Percentiles rank a stretch among this genome's conserved stretches.
These are phyloP conservation scores for Amphipoea oculea DNA, from an alignment of 2,888 invertebrate genomes.

Conservation along the genomic window DNA sequence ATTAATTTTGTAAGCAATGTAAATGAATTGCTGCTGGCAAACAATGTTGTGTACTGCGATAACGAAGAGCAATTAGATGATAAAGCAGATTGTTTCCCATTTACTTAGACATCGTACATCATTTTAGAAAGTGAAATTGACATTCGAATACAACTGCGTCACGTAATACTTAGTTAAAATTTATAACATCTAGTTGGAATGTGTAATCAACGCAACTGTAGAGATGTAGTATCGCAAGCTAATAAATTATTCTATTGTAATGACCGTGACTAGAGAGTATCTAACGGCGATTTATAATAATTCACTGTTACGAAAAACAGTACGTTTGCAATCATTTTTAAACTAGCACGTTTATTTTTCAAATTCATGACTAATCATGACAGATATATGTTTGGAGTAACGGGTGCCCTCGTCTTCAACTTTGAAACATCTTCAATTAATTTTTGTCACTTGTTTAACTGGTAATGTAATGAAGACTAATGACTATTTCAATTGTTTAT, in stretches of 20 bases:
- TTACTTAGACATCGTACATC: slow-evolving; percentile 56
- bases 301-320: slow-evolving; percentile 51
- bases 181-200: slow-evolving; percentile 41
- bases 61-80: slow-evolving; percentile 59
- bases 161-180: slow-evolving; percentile 44
- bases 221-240: slow-evolving; percentile 20
- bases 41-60: slow-evolving; percentile 40
- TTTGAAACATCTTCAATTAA: slow-evolving; percentile 36
- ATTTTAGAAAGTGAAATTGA: slow-evolving; percentile 64
- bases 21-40: slow-evolving; percentile 37
- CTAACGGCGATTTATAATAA: slow-evolving; percentile 44
- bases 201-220: slow-evolving; percentile 47
- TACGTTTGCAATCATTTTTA: slow-evolving; percentile 16
- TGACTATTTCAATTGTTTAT: slow-evolving; percentile 21
- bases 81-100: slow-evolving; percentile 56
- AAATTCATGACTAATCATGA: slow-evolving; percentile 32
- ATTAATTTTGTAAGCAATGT: slow-evolving; percentile 41
- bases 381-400: slow-evolving; percentile 56
- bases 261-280: slow-evolving; percentile 20
- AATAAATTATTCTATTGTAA: slow-evolving; percentile 45
- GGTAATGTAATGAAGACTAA: slow-evolving; percentile 49
- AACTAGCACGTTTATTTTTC: slow-evolving; percentile 32
- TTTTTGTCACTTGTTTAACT: slow-evolving; percentile 27
- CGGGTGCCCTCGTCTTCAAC: slow-evolving; percentile 48
- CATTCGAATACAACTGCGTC: slow-evolving; percentile 40